Evolutionary conservation across 2,797 vertebrate species (phyloP).

Genomic region (Acomys russatus): DNA sequence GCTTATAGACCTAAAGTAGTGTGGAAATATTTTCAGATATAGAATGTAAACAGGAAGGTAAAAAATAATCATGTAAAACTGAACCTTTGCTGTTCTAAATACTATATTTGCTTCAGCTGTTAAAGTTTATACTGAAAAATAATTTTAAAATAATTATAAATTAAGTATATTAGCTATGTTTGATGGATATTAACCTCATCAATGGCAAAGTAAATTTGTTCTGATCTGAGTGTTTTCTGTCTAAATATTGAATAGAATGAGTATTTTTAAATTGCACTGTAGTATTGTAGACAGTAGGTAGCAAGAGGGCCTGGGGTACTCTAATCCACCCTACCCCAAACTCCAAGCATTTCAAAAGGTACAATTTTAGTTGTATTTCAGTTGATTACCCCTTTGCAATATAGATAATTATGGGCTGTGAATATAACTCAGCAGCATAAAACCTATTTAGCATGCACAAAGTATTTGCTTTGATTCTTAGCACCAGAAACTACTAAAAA

Average conservation of each 20-base stretch:
- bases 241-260: neutral
- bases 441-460: neutral
- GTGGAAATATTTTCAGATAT: constrained; percentile 59
- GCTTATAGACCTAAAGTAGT: constrained; percentile 23
- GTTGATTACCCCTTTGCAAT: neutral
- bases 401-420: neutral
- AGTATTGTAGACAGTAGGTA: neutral
- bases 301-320: neutral
- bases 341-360: constrained; percentile 25
- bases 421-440: neutral
- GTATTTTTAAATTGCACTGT: neutral
- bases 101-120: constrained; percentile 28
- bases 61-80: neutral
- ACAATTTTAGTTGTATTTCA: neutral
- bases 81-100: constrained; percentile 46
- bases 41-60: constrained; percentile 46
- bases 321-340: neutral
- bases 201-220: neutral
- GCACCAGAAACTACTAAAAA: neutral
- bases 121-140: constrained; percentile 1
- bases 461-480: neutral
- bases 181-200: constrained; percentile 18
- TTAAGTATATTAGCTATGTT: neutral
- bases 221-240: neutral
- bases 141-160: neutral